phyloP scores from a whole-genome alignment of 2,797 vertebrate species.

The Pseudocheirus occidentalis region DNA sequence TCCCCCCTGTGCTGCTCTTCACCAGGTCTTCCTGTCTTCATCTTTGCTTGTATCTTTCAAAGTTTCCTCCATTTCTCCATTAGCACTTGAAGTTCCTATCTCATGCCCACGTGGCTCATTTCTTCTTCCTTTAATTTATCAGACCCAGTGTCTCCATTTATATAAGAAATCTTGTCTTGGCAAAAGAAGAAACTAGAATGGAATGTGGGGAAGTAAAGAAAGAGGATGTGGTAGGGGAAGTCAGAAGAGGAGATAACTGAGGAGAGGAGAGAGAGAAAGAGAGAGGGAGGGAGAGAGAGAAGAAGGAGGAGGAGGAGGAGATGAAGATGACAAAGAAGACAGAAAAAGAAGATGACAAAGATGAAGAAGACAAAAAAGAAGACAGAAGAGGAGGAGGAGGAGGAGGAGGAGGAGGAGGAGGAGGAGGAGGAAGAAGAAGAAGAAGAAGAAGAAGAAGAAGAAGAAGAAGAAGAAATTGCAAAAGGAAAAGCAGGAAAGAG shows the following conservation, averaged over 20 bases:
- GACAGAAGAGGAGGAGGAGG: too few species aligned
- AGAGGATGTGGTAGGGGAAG: neutral
- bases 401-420: fast-evolving
- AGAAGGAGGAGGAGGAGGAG: too few species aligned
- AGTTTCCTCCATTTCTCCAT: neutral
- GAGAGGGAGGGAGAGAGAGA: too few species aligned
- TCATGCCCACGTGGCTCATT: neutral
- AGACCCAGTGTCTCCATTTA: neutral
- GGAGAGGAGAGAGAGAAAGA: too few species aligned
- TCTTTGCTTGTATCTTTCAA: neutral
- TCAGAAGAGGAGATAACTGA: neutral
- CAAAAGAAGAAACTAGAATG: neutral
- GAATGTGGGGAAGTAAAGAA: neutral
- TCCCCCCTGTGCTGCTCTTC: neutral
- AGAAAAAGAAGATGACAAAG: too few species aligned
- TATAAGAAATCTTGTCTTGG: neutral
- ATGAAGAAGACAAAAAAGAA: too few species aligned
- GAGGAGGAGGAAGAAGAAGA: too few species aligned
- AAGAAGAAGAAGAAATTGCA: too few species aligned
- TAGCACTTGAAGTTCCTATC: neutral
- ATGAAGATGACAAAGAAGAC: too few species aligned
- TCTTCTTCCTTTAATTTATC: neutral
- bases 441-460: too few species aligned
- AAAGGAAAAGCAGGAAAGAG: too few species aligned
- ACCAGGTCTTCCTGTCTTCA: neutral